These are phyloP conservation scores for Pteria penguin DNA, from an alignment of 2,888 invertebrate species.

Conservation along the genomic window DNA sequence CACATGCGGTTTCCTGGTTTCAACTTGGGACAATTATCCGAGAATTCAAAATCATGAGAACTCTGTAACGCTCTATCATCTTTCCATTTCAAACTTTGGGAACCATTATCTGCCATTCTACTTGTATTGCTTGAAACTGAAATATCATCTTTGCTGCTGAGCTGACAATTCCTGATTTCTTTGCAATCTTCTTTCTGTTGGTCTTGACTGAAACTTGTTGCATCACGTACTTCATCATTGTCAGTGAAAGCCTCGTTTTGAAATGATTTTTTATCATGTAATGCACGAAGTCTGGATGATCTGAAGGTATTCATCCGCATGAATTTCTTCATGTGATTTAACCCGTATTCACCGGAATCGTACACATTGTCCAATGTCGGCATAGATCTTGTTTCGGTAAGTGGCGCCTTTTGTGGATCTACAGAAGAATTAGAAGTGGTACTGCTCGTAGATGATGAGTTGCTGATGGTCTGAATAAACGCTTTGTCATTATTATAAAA, in stretches of 20 bases:
- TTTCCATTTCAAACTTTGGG: neutral
- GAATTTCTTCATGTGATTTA: neutral
- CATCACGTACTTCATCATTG: neutral
- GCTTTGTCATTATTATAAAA: constrained; percentile 52
- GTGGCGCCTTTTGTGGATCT: neutral
- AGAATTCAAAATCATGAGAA: neutral
- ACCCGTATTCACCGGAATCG: neutral
- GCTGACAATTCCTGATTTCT: neutral
- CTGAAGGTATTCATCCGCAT: constrained; percentile 2
- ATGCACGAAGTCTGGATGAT: neutral
- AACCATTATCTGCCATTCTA: neutral
- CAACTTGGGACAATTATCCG: neutral
- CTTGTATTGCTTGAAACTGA: neutral
- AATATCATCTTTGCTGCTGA: too few relatives aligned
- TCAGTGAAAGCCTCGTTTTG: neutral
- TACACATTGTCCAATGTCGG: constrained; percentile 7
- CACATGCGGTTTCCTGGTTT: neutral
- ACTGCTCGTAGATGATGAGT: constrained; percentile 4
- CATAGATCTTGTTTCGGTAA: constrained; percentile 6
- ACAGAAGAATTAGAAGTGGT: constrained; percentile 3
- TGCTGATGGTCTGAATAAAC: constrained; percentile 2
- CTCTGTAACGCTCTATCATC: neutral
- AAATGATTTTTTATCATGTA: neutral
- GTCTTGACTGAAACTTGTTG: neutral
- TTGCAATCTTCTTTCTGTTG: neutral